Evolutionary conservation across 2,888 invertebrate species (phyloP).

Genomic region (Eupithecia insigniata): DNA sequence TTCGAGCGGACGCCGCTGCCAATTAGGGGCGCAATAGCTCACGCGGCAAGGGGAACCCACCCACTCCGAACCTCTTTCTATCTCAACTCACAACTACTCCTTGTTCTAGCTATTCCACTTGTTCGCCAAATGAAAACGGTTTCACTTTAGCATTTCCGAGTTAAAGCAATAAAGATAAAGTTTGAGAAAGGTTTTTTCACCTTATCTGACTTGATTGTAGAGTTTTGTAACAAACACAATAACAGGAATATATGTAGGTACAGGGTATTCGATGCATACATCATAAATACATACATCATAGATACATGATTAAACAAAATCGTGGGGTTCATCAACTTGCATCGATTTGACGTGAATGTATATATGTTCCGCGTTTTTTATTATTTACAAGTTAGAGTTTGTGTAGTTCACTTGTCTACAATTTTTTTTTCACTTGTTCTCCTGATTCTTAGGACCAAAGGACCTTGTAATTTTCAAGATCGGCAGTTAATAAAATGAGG

Average conservation of each 20-base stretch:
- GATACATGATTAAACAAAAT: too few species aligned
- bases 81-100: constrained; percentile 65
- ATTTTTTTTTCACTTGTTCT: background rate
- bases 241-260: background rate
- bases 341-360: too few species aligned
- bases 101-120: constrained; percentile 72
- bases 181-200: constrained; percentile 66
- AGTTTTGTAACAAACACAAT: constrained; percentile 45
- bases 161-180: constrained; percentile 69
- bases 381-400: too few species aligned
- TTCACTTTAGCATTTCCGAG: constrained; percentile 75
- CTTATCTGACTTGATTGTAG: constrained; percentile 59
- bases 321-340: too few species aligned
- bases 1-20: constrained; percentile 85
- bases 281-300: too few species aligned
- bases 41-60: constrained; percentile 72
- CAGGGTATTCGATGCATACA: background rate
- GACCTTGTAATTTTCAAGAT: background rate
- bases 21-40: constrained; percentile 85
- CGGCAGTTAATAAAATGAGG: background rate
- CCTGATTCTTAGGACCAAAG: background rate
- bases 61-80: constrained; percentile 53
- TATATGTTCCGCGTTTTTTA: too few species aligned
- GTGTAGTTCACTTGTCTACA: background rate
- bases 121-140: constrained; percentile 80